These are phyloP conservation scores for Salpingus planirostris DNA, from an alignment of 2,888 invertebrate genomes.

Conservation along the genomic window DNA sequence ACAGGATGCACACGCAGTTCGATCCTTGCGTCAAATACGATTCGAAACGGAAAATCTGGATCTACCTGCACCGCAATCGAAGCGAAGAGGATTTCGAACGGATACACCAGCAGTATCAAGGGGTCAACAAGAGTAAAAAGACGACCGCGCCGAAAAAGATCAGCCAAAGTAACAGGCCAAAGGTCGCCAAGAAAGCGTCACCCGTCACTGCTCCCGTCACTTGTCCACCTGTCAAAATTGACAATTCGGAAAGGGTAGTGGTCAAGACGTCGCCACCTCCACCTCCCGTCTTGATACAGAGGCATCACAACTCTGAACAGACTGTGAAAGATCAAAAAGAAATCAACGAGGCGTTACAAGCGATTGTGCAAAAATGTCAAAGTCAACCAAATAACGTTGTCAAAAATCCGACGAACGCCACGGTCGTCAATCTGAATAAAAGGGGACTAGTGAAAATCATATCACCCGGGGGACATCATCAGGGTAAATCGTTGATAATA, in stretches of 20 bases:
- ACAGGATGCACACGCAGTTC: conserved; percentile 79
- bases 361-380: conserved; percentile 33
- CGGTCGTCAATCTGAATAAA: conserved; percentile 16
- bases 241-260: too few species aligned
- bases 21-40: conserved; percentile 94
- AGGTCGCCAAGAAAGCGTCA: conserved; percentile 8
- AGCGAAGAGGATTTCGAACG: conserved; percentile 54
- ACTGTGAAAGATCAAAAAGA: conserved; percentile 31
- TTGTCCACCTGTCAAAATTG: too few species aligned
- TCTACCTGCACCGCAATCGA: conserved; percentile 79
- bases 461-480: conserved; percentile 29
- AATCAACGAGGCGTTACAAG: conserved; percentile 37
- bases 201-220: too few species aligned
- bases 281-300: too few species aligned
- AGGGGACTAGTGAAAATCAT: conserved; percentile 40
- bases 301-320: too few species aligned
- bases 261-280: too few species aligned
- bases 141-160: conserved; percentile 41
- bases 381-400: too few species aligned
- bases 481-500: conserved; percentile 43
- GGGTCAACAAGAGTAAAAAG: conserved; percentile 46
- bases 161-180: conserved; percentile 19
- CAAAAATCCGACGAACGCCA: conserved; percentile 28
- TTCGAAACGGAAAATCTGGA: conserved; percentile 86
- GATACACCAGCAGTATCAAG: conserved; percentile 59